Conservation (phyloP, 2,888 invertebrate genomes). For the Cetonia aurata region DNA sequence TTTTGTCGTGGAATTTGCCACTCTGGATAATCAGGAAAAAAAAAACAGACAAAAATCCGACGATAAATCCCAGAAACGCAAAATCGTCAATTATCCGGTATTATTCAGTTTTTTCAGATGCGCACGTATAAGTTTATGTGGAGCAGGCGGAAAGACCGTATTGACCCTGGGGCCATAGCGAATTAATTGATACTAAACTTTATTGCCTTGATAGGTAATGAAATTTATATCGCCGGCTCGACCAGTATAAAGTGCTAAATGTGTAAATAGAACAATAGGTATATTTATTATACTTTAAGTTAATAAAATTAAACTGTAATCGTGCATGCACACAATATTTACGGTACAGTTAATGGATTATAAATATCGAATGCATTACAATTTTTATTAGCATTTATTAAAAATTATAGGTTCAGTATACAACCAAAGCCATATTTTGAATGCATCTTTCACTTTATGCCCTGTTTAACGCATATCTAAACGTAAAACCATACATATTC, state of each 20-base stretch:
- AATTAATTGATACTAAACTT: conserved; percentile 23
- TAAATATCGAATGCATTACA: too few relatives aligned
- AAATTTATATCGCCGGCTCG: background rate
- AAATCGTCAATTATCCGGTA: conserved; percentile 20
- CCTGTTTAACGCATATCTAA: too few relatives aligned
- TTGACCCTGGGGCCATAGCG: background rate
- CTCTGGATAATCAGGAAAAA: background rate
- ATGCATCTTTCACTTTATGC: too few relatives aligned
- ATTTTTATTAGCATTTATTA: too few relatives aligned
- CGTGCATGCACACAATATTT: too few relatives aligned
- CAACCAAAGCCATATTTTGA: too few relatives aligned
- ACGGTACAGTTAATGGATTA: too few relatives aligned
- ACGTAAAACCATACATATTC: too few relatives aligned
- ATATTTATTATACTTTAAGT: too few relatives aligned
- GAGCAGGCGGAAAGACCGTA: background rate
- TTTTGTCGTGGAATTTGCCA: conserved; percentile 15
- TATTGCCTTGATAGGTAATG: conserved; percentile 8
- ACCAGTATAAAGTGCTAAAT: background rate
- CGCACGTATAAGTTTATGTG: conserved; percentile 10
- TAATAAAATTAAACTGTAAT: too few relatives aligned
- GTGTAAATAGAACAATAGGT: conserved; percentile 6
- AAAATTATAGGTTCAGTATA: too few relatives aligned
- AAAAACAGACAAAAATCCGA: background rate
- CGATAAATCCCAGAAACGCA: conserved; percentile 6
- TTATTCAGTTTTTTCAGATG: background rate